A percentile compares a stretch with the other conserved stretches of the same genome.
Evolutionary conservation across 2,797 vertebrate genomes (phyloP).

Genomic region (Karalla daura): DNA sequence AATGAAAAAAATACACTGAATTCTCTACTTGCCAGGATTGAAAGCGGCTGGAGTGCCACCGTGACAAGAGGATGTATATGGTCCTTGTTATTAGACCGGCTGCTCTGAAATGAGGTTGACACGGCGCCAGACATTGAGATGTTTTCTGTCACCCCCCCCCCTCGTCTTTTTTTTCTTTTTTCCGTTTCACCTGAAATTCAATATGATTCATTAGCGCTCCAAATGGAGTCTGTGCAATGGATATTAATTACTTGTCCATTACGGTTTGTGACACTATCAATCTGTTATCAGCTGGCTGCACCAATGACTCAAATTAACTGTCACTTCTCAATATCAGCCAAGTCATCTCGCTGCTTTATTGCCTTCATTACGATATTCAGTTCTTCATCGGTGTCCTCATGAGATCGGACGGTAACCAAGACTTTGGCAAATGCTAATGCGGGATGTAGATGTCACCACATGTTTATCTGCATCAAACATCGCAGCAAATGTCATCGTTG

Average conservation of each 20-base stretch:
- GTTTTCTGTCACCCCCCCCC: slow-evolving; percentile 57
- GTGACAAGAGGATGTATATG: slow-evolving; percentile 50
- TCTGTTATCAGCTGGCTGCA: slow-evolving; percentile 75
- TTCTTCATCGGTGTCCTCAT: slow-evolving; percentile 53
- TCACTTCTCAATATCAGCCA: slow-evolving; percentile 74
- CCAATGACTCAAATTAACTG: slow-evolving; percentile 77
- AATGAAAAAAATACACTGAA: slow-evolving; percentile 61
- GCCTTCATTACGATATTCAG: slow-evolving; percentile 62
- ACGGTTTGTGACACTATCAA: slow-evolving; percentile 76
- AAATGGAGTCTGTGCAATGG: slow-evolving; percentile 61
- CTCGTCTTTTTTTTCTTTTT: slow-evolving; percentile 17
- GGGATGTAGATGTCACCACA: slow-evolving; percentile 18
- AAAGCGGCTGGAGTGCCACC: slow-evolving; percentile 52
- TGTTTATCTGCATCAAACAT: slow-evolving; percentile 60
- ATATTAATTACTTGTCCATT: slow-evolving; percentile 82
- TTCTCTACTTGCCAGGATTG: slow-evolving; percentile 57
- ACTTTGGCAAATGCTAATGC: slow-evolving; percentile 10
- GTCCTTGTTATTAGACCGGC: slow-evolving; percentile 55
- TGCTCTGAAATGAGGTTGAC: slow-evolving; percentile 64
- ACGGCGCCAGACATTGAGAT: slow-evolving; percentile 63
- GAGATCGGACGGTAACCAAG: slow-evolving; percentile 45
- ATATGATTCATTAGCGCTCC: slow-evolving; percentile 65
- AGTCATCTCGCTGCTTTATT: slow-evolving; percentile 70
- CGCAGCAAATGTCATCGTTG: slow-evolving; percentile 52
- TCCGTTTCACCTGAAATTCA: slow-evolving; percentile 58